A percentile compares a stretch with the other conserved stretches of the same genome.
These are phyloP conservation scores for Scaptomyza montana DNA, from an alignment of 1,140 invertebrate genomes.

Conservation along the genomic window DNA sequence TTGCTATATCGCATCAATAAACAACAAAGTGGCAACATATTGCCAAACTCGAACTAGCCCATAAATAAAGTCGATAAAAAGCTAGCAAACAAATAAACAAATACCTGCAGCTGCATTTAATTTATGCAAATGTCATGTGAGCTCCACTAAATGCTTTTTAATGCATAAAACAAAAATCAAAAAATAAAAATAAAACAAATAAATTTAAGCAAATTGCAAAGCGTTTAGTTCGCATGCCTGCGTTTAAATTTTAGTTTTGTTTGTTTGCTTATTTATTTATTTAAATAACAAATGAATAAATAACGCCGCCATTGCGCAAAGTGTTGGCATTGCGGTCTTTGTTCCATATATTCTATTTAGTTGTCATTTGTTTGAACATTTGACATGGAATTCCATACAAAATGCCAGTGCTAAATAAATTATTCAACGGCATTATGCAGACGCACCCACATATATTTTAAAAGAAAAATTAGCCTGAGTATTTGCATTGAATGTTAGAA, in stretches of 20 bases:
- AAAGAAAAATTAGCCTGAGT: neutral
- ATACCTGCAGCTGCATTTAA: constrained; percentile 29
- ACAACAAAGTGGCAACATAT: constrained; percentile 44
- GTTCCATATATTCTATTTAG: constrained; percentile 23
- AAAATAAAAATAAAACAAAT: constrained; percentile 23
- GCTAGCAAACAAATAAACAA: neutral
- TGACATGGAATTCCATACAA: constrained; percentile 29
- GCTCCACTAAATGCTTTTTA: constrained; percentile 31
- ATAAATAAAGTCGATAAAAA: constrained; percentile 26
- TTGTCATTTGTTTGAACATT: constrained; percentile 16
- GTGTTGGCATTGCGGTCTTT: constrained; percentile 40
- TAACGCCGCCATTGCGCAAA: constrained; percentile 32
- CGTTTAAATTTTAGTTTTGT: constrained; percentile 2
- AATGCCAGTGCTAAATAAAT: constrained; percentile 26
- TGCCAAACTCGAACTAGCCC: constrained; percentile 18
- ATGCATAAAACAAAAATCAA: constrained; percentile 16
- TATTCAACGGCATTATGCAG: constrained; percentile 13
- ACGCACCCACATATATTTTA: constrained; percentile 13
- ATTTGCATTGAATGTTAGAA: constrained; percentile 28
- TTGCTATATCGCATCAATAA: constrained; percentile 17
- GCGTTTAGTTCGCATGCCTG: constrained; percentile 1
- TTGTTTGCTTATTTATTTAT: constrained; percentile 38
- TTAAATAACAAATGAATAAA: constrained; percentile 43
- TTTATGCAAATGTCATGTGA: constrained; percentile 41
- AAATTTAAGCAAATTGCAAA: constrained; percentile 27